Percentiles rank a stretch among this genome's conserved stretches.
Conservation (phyloP, 2,113 vertebrate species). For the Thunnus thynnus region DNA sequence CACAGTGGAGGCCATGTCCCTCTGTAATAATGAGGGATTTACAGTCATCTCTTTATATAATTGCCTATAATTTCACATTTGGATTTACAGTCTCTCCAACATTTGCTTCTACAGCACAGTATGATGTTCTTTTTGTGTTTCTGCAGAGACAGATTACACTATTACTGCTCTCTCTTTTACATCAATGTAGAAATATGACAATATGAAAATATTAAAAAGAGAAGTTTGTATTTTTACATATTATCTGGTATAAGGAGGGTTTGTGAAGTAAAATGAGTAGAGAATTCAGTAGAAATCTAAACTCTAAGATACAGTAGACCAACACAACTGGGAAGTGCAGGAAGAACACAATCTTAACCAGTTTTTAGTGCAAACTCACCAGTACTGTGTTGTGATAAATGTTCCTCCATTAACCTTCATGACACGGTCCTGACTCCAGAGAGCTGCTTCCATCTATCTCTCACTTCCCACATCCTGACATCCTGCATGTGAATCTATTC, state of each 20-base stretch:
- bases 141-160: too few relatives aligned
- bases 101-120: neutral
- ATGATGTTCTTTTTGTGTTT: neutral
- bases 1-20: neutral
- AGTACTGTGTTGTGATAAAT: conserved; percentile 52
- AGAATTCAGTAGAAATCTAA: too few relatives aligned
- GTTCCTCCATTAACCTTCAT: conserved; percentile 68
- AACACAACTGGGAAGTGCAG: too few relatives aligned
- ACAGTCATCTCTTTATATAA: neutral
- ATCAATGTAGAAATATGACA: neutral
- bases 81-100: neutral
- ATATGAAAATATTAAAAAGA: too few relatives aligned
- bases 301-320: too few relatives aligned
- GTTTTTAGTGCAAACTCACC: too few relatives aligned
- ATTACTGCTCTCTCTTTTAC: neutral
- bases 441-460: conserved; percentile 62
- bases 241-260: too few relatives aligned
- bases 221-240: neutral
- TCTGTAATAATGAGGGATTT: neutral
- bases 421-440: conserved; percentile 58
- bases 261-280: too few relatives aligned
- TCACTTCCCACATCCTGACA: conserved; percentile 47
- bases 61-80: neutral
- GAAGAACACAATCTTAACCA: too few relatives aligned
- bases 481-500: neutral